Conservation (phyloP, 37 sponge, comb jelly and placozoan species). For the Ephydatia muelleri region DNA sequence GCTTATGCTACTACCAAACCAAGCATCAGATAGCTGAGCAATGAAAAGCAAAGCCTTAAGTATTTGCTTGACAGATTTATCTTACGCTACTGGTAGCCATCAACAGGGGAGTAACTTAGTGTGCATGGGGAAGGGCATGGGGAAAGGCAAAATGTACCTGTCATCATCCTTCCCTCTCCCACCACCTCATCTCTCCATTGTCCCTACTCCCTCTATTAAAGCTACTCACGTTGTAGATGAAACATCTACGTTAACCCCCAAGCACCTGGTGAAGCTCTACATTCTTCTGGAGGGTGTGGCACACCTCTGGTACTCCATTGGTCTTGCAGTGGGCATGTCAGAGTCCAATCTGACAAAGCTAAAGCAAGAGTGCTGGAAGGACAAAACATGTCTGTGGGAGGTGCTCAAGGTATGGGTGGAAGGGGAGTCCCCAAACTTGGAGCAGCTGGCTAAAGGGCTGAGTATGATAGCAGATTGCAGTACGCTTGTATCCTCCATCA, state of each 20-base stretch:
- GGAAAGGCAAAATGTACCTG: no score
- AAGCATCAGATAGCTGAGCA: no score
- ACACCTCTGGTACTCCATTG: background rate
- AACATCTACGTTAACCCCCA: background rate
- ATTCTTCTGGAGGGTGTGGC: background rate
- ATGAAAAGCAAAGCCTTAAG: no score
- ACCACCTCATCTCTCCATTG: background rate
- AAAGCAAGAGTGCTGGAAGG: background rate
- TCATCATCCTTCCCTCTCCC: background rate
- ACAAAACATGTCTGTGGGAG: background rate
- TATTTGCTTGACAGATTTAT: no score
- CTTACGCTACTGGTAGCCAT: no score
- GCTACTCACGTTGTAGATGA: background rate
- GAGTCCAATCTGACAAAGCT: background rate
- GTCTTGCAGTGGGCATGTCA: background rate
- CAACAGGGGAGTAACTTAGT: no score
- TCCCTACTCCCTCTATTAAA: background rate
- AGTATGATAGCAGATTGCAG: background rate
- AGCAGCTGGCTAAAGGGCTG: background rate
- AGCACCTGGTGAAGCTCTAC: background rate
- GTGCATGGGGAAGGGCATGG: no score
- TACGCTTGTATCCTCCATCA: background rate
- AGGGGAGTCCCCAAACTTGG: background rate
- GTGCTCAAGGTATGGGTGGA: background rate
- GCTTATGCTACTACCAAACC: no score